These are phyloP conservation scores for rabbit (Oryctolagus cuniculus) DNA, from an alignment of 2,113 vertebrate species.

Conservation along the genomic window mOryCun1.1 NC_091453.1:84201501-84202000, in stretches of 20 bases:
- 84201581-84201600: slow-evolving; percentile 19
- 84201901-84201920: no score
- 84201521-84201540: slow-evolving; percentile 51
- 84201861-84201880: neutral
- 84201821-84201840: neutral
- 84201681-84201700: slow-evolving; percentile 32
- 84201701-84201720: neutral
- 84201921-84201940: no score
- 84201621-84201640: slow-evolving; percentile 36
- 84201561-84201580: neutral
- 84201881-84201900: slow-evolving; percentile 11
- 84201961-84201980: no score
- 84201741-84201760: neutral
- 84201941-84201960: no score
- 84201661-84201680: neutral
- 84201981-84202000: no score
- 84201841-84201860: neutral
- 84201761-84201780: slow-evolving; percentile 13
- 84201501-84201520: slow-evolving; percentile 43
- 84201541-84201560: slow-evolving; percentile 26
- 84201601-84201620: neutral
- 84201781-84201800: slow-evolving; percentile 18
- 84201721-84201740: slow-evolving; percentile 6
- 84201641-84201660: neutral
- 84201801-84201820: slow-evolving; percentile 6